phyloP scores from a whole-genome alignment of 1,140 invertebrate species.

The Pseudomyrmex concolor region DNA sequence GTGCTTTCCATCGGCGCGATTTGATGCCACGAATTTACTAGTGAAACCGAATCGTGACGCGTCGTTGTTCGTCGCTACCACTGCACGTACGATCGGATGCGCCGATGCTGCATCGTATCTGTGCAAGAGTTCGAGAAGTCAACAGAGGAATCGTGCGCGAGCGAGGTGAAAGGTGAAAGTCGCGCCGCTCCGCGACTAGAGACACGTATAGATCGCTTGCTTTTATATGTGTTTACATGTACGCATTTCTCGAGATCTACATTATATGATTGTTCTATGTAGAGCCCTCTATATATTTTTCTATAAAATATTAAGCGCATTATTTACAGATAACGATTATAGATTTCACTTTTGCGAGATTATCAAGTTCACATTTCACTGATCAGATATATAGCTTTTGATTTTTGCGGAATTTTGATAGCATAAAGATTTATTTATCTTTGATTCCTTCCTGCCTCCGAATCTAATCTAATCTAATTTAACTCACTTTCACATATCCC shows the following conservation, averaged over 20 bases:
- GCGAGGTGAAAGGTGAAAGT: slow-evolving; percentile 85
- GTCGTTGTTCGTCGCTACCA: background rate
- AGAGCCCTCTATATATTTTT: background rate
- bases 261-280: background rate
- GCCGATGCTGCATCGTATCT: slow-evolving; percentile 12
- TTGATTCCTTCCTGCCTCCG: background rate
- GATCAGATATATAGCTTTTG: background rate
- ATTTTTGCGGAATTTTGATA: background rate
- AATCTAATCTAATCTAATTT: background rate
- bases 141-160: slow-evolving; percentile 76
- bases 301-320: background rate
- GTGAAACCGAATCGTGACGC: slow-evolving; percentile 74
- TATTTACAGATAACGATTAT: background rate
- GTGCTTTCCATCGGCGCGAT: slow-evolving; percentile 61
- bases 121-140: slow-evolving; percentile 78
- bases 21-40: slow-evolving; percentile 45
- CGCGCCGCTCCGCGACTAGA: slow-evolving; percentile 59
- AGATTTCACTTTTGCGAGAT: background rate
- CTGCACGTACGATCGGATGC: slow-evolving; percentile 12
- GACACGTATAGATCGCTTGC: slow-evolving; percentile 28
- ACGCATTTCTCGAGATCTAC: slow-evolving; percentile 18
- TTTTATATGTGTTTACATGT: slow-evolving; percentile 61
- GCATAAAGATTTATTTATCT: background rate
- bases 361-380: background rate
- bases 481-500: background rate